Base-by-base conservation (phyloP, 2,113 vertebrate genomes). In the Ammodytes dubius region DNA sequence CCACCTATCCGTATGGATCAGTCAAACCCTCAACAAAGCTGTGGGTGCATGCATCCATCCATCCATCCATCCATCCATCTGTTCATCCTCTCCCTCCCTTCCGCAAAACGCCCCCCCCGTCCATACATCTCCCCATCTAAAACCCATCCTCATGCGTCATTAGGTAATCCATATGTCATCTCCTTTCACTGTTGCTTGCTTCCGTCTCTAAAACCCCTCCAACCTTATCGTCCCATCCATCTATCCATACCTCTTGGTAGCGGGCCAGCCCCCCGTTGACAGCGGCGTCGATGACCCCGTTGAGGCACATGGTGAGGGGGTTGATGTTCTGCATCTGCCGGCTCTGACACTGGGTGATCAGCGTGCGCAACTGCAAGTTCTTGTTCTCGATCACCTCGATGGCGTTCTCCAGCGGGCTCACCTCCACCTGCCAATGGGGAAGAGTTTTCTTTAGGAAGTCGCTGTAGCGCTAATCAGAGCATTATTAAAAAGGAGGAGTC, bases 351-450 rank as follows among this genome's bases (percentile, higher is more conserved):
- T 99, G 98, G 67, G 96, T 95, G 85, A 99, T 99, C 81, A 99
- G 91, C 0, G 97, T 98, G 87, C 98, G 96, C 68, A 99, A 84
- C 82, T 99, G 98, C 79, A 97, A 94, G 90, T 98, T 99, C 94
- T 99, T 99, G 91, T 99, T 99, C 94, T 99, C 98, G 69, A 99
- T 93, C 60, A 99, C 98, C 92, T 99, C 98, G 53, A 97, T 99
- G 78, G 98, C 98, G 80, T 99, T 99, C 91, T 99, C 98, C 93
- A 99, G 94, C 2, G 98, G 98, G 92, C 98, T 99, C 93, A 99
- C 97, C 95, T 99, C 98, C 90, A 99, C 96, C 98, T 99, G 90
- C 0, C 13, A 27, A 54, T 10, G 27, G 17, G 13, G 47, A 13
- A 43, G 39, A 27, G 0, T 8, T 15, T 27, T 27, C 27, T 27